Evolutionary conservation across 2,113 vertebrate species (phyloP), one percentile per base, ranked within the genome.

Genomic region (Ifrita kowaldi): DNA sequence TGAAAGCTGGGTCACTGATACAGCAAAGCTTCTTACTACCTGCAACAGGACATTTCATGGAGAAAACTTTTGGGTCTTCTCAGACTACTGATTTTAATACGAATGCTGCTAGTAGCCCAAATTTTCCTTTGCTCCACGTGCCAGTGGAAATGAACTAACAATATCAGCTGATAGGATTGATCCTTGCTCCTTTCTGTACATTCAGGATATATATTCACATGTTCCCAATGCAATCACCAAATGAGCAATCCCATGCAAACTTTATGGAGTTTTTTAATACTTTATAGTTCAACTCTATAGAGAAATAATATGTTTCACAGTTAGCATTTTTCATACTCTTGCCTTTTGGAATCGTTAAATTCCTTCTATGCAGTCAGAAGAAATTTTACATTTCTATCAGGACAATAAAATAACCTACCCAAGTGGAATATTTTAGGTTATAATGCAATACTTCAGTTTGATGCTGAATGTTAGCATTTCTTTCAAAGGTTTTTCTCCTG

Each of bases 401-500:
- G 42, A 74, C 67, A 84, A 52, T 80, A 67, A 93, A 93, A 76
- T 70, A 73, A 74, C 24, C 12, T 49, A 67, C 33, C 27, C 35
- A 81, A 91, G 53, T 84, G 26, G 64, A 94, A 81, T 88, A 71
- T 86, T 89, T 84, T 59, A 67, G 24, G 10, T 65, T 95, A 42
- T 84, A 70, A 3, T 4, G 6, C 32, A 70, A 20, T 59, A 17
- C 4, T 77, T 42, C 33, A 52, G 3, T 69, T 93, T 55, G 52
- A 13, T 56, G 42, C 33, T 86, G 83, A 92, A 95, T 86, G 76
- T 44, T 86, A 96, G 60, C 32, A 41, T 90, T 84, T 60, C 7
- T 70, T 94, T 85, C 39, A 71, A 56, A 78, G 27, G 17, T 74
- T 86, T 86, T 91, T 86, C 92, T 94, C 79, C 71, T 84, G 92